Base-by-base conservation (phyloP, 2,888 invertebrate genomes). In the Lucinisca nassula region DNA sequence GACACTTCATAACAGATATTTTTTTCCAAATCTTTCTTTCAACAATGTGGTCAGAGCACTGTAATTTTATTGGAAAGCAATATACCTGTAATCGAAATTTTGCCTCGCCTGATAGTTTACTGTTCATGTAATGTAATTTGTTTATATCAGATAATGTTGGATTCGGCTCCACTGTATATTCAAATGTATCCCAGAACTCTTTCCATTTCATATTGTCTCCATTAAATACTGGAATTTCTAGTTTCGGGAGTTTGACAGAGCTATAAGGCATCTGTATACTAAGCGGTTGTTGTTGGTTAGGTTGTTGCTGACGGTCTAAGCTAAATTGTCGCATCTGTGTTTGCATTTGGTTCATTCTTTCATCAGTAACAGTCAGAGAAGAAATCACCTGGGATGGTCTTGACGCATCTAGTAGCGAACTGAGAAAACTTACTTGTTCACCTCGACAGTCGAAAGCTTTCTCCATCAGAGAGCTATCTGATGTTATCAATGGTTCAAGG, bases 141-240 rank as follows among this genome's bases (percentile, higher is more conserved):
- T 55, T 21, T 55, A 55, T 55, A n/a, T 55, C n/a, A 17, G 55
- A n/a, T n/a, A 55, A 55, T n/a, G 4, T 21, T 55, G 55, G 55
- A 55, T 55, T 55, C n/a, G 8, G 55, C 8, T 55, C 55, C 4
- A 55, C 55, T n/a, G 55, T 55, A 55, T 8, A 14, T n/a, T 55
- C 55, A 55, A 55, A 55, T 21, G 55, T 55, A n/a, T 55, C 55
- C 55, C 55, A 55, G n/a, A 55, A 55, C 21, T 55, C 55, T 55
- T 55, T 55, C 55, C 55, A 55, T n/a, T n/a, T 14, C 55, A 55
- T 55, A 14, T 55, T 55, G 55, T 55, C 55, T n/a, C 55, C 55
- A 55, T 55, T 55, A n/a, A 21, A 55, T 55, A n/a, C n/a, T 55
- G 55, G 55, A 55, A 55, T 55, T 55, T 55, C 55, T n/a, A 55